phyloP scores from a whole-genome alignment of 2,888 invertebrate species.

The Pelosia muscerda region DNA sequence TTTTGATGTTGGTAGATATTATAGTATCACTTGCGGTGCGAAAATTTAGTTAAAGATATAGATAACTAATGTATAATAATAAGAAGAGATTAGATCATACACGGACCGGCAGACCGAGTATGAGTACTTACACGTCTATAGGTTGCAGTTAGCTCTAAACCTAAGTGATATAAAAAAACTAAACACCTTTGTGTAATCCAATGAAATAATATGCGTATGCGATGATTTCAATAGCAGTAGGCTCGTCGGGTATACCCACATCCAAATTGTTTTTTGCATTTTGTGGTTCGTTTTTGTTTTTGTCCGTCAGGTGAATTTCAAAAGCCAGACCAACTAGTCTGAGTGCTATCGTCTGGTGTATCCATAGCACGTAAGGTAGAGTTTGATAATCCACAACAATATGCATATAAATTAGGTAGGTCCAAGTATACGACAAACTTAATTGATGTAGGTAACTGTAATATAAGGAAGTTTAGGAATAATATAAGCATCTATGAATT shows the following conservation, averaged over 20 bases:
- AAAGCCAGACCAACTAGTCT: constrained; percentile 94
- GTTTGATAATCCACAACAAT: constrained; percentile 87
- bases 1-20: too few species aligned
- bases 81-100: too few species aligned
- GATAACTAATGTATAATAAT: too few species aligned
- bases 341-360: constrained; percentile 93
- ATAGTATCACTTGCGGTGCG: too few species aligned
- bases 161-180: neutral
- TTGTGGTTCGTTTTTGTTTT: constrained; percentile 54
- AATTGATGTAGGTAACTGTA: constrained; percentile 90
- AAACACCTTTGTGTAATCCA: constrained; percentile 92
- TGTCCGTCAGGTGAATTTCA: constrained; percentile 86
- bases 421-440: constrained; percentile 92
- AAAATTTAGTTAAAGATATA: too few species aligned
- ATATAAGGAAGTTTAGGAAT: constrained; percentile 42
- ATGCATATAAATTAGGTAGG: constrained; percentile 91
- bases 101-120: too few species aligned
- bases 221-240: constrained; percentile 88
- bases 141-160: too few species aligned
- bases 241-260: constrained; percentile 61
- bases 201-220: constrained; percentile 94
- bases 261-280: constrained; percentile 34
- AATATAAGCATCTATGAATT: neutral
- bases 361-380: constrained; percentile 90
- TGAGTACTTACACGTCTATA: too few species aligned